phyloP scores from a whole-genome alignment of 2,113 vertebrate species.

The Pseudorectes ferrugineus region DNA sequence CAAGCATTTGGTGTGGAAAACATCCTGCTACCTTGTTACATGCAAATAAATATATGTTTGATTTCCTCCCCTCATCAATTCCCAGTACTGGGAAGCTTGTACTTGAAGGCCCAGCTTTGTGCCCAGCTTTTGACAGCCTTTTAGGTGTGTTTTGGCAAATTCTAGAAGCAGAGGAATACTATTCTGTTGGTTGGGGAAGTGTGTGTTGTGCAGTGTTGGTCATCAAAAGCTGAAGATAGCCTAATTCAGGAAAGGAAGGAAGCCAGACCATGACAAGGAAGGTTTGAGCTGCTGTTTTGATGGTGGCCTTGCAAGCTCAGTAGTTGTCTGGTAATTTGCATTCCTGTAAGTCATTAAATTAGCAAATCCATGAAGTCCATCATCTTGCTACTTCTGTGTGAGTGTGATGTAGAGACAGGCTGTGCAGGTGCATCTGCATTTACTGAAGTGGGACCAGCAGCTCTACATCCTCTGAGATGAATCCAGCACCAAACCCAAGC shows the following conservation, averaged over 20 bases:
- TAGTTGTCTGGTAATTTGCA: background rate
- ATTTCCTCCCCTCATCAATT: background rate
- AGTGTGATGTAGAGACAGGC: background rate
- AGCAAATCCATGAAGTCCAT: background rate
- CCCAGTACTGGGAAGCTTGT: background rate
- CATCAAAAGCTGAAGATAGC: background rate
- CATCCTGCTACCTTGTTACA: background rate
- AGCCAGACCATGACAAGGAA: rapidly evolving
- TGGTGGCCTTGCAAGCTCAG: background rate
- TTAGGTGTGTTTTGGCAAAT: background rate
- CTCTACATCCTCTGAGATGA: background rate
- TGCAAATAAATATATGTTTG: background rate
- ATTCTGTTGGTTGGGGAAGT: background rate
- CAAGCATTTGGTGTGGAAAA: background rate
- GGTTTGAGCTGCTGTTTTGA: background rate
- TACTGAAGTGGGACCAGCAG: background rate
- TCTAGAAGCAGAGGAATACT: background rate
- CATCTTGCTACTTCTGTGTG: background rate
- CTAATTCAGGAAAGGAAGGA: background rate
- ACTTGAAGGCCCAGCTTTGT: background rate
- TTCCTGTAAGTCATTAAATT: background rate
- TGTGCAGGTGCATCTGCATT: background rate
- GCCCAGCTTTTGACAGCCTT: background rate
- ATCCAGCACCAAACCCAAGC: background rate
- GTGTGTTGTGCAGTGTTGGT: background rate